Evolutionary conservation across 2,113 vertebrate genomes (phyloP).

Genomic region (Channa argus): DNA sequence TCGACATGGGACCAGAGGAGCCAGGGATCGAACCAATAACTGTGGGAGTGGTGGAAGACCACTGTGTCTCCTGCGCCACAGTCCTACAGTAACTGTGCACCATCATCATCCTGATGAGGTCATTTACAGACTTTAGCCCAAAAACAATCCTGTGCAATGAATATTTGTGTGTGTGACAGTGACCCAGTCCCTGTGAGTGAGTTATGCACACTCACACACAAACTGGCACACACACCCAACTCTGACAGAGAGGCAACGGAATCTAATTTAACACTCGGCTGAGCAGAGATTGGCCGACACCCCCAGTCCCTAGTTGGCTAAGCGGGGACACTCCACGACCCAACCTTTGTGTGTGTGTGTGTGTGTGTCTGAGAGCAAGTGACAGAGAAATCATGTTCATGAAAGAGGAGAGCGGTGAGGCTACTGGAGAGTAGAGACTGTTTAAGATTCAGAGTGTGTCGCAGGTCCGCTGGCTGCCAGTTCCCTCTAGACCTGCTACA

Average conservation of each 20-base stretch:
- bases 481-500: constrained; percentile 81
- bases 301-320: constrained; percentile 64
- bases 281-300: constrained; percentile 82
- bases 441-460: constrained; percentile 77
- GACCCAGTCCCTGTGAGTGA: constrained; percentile 60
- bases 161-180: constrained; percentile 59
- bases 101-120: constrained; percentile 14
- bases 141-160: constrained; percentile 25
- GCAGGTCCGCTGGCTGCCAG: constrained; percentile 65
- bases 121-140: constrained; percentile 7
- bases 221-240: constrained; percentile 41
- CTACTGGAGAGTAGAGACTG: constrained; percentile 48
- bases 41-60: too few relatives aligned
- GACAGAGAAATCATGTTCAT: constrained; percentile 41
- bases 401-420: constrained; percentile 25
- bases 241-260: constrained; percentile 78
- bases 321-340: constrained; percentile 60
- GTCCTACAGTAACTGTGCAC: not conserved
- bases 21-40: too few relatives aligned
- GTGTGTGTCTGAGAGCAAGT: constrained; percentile 13
- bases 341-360: constrained; percentile 23
- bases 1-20: too few relatives aligned
- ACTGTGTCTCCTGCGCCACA: too few relatives aligned
- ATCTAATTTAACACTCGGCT: constrained; percentile 84
- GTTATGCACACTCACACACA: constrained; percentile 38